Conservation (phyloP, 2,888 invertebrate species). For the Lucinisca nassula region DNA sequence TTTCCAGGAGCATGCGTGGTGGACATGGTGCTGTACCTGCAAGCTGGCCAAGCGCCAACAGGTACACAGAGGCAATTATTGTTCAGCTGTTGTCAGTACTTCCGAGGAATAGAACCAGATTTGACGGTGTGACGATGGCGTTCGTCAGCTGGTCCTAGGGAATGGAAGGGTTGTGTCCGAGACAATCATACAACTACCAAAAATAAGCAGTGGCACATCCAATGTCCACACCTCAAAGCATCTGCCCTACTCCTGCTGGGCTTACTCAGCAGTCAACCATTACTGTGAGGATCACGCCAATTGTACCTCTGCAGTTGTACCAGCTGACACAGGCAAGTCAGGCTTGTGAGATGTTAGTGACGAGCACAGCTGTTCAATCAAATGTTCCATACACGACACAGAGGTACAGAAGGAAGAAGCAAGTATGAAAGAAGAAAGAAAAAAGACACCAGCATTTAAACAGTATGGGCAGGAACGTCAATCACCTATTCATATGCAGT, state of each 20-base stretch:
- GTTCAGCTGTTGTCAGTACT: slow-evolving; percentile 25
- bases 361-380: neutral
- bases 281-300: neutral
- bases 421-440: neutral
- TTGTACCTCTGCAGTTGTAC: neutral
- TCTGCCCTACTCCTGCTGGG: neutral
- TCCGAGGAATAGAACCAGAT: slow-evolving; percentile 18
- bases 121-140: slow-evolving; percentile 18
- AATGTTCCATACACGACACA: slow-evolving; percentile 10
- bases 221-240: neutral
- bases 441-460: neutral
- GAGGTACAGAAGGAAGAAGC: neutral
- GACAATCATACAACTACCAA: slow-evolving; percentile 22
- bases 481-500: neutral
- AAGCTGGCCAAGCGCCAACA: slow-evolving; percentile 19
- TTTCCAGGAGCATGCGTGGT: slow-evolving; percentile 37
- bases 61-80: slow-evolving; percentile 36
- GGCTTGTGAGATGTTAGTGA: neutral
- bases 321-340: neutral
- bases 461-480: neutral
- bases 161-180: slow-evolving; percentile 29
- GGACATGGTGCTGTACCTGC: slow-evolving; percentile 44
- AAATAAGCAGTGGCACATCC: slow-evolving; percentile 32
- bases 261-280: neutral
- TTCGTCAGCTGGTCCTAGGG: slow-evolving; percentile 29